phyloP scores from a whole-genome alignment of 2,113 vertebrate genomes.

The Odontesthes bonariensis region DNA sequence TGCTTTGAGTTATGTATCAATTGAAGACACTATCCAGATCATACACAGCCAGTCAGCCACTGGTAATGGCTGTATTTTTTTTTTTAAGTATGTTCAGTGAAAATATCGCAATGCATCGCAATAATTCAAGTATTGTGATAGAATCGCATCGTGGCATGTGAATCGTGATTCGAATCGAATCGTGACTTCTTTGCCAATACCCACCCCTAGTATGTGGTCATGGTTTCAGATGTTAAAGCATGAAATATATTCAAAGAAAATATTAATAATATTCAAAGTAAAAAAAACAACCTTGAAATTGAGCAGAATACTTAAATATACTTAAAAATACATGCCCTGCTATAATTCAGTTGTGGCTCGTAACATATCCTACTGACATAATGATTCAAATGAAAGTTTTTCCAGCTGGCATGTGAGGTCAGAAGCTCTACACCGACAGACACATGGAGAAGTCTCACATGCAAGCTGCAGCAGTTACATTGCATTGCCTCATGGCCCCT shows the following conservation, averaged over 20 bases:
- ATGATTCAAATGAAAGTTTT: neutral
- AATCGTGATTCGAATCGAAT: no score
- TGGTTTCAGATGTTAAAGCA: neutral
- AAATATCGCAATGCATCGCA: no score
- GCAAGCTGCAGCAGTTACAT: conserved; percentile 44
- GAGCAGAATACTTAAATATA: neutral
- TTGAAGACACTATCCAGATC: no score
- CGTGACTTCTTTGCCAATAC: no score
- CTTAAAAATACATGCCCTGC: neutral
- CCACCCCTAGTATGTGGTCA: neutral
- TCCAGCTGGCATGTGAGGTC: neutral
- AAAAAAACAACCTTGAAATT: neutral
- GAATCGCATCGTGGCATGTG: no score
- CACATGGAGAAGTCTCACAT: conserved; percentile 17
- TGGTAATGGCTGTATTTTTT: no score
- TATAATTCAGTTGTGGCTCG: neutral
- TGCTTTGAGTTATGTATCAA: no score
- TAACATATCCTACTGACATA: neutral
- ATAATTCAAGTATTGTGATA: no score
- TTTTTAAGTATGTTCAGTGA: no score
- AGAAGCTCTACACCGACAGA: conserved; percentile 11
- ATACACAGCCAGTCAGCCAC: no score
- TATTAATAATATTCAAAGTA: neutral
- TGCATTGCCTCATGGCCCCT: conserved; percentile 70
- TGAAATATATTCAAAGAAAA: neutral